Percentiles rank a stretch among this genome's conserved stretches.
Conservation (phyloP, 2,113 vertebrate species). For the Propithecus coquereli region DNA sequence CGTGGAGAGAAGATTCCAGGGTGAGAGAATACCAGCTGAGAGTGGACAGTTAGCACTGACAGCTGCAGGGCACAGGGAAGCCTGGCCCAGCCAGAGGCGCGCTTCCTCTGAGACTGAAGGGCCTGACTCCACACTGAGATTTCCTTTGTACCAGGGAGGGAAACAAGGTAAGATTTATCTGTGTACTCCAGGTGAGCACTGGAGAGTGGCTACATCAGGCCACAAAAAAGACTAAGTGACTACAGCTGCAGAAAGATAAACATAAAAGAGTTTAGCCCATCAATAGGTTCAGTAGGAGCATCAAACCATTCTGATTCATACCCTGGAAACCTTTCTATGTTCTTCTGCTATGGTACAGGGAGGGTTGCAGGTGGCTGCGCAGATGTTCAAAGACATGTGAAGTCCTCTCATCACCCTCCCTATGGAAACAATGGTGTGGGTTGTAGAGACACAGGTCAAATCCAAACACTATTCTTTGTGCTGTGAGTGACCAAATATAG, state of each 20-base stretch:
- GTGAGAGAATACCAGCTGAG: not conserved
- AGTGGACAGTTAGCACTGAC: not conserved
- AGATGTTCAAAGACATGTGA: slow-evolving; percentile 1
- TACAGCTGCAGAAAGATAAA: slow-evolving; percentile 30
- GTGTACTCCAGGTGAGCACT: not conserved
- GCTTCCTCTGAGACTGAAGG: not conserved
- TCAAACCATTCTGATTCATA: not conserved
- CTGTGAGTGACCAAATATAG: not conserved
- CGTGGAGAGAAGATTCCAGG: not conserved
- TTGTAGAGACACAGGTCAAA: not conserved
- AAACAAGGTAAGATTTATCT: not conserved
- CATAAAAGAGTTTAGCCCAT: slow-evolving; percentile 45
- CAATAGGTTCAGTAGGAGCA: not conserved
- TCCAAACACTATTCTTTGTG: not conserved
- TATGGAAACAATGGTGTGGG: not conserved
- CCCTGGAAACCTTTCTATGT: not conserved
- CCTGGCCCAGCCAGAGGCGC: not conserved
- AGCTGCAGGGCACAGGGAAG: not conserved
- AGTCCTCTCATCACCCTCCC: not conserved
- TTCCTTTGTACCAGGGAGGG: slow-evolving; percentile 1
- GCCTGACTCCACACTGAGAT: not conserved
- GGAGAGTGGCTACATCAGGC: not conserved
- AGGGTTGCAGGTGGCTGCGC: not conserved
- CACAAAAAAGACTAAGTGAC: not conserved
- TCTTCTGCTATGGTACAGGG: not conserved